These are phyloP conservation scores for Aricia agestis DNA, from an alignment of 1,140 invertebrate species.

Conservation along the genomic window DNA sequence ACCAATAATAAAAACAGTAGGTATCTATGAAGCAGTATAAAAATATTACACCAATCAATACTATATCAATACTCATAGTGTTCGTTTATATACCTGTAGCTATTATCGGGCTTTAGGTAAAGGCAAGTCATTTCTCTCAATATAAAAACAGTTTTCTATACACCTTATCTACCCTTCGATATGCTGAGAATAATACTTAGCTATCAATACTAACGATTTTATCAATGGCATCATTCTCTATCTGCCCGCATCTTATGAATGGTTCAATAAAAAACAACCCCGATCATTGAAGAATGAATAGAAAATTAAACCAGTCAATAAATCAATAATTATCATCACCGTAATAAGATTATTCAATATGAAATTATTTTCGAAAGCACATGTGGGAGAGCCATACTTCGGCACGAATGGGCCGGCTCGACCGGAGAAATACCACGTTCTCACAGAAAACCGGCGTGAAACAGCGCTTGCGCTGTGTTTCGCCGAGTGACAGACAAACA, in stretches of 20 bases:
- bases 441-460: no score
- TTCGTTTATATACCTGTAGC: no score
- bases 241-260: slow-evolving; percentile 25
- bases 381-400: no score
- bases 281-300: neutral
- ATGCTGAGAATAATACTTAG: neutral
- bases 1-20: no score
- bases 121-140: neutral
- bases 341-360: neutral
- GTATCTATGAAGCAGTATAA: no score
- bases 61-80: no score
- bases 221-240: neutral
- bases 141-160: neutral
- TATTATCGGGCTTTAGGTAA: no score
- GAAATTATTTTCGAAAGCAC: neutral
- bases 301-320: slow-evolving; percentile 1
- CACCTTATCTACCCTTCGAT: neutral
- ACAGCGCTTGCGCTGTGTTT: no score
- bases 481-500: no score
- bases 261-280: slow-evolving; percentile 24
- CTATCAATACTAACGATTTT: neutral
- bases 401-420: no score
- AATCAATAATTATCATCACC: slow-evolving; percentile 5
- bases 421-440: no score
- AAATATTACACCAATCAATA: no score